phyloP scores from a whole-genome alignment of 1,140 invertebrate genomes.

The Drosophila cardini region DNA sequence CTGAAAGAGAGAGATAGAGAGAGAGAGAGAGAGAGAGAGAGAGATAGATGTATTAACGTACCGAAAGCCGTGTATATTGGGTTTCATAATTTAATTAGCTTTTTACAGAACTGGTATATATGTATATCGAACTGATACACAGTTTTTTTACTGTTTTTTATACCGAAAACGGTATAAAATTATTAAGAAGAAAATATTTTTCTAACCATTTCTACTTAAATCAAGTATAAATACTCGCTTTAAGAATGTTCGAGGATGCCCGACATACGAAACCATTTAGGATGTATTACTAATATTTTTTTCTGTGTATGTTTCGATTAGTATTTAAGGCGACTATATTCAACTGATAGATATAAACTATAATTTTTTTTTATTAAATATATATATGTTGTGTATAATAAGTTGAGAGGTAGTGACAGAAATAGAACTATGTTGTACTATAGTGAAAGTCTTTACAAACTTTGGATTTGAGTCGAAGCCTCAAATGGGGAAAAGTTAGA shows the following conservation, averaged over 20 bases:
- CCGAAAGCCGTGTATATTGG: background rate
- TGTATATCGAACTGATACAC: too few species aligned
- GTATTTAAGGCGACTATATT: constrained; percentile 25
- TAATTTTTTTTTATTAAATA: constrained; percentile 1
- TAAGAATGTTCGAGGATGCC: too few species aligned
- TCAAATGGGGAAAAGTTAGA: constrained; percentile 4
- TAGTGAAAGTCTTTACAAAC: constrained; percentile 7
- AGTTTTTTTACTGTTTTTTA: too few species aligned
- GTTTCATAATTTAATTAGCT: too few species aligned
- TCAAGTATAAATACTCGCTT: too few species aligned
- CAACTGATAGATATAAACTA: constrained; percentile 23
- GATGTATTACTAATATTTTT: constrained; percentile 12
- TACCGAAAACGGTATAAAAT: too few species aligned
- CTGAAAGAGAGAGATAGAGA: constrained; percentile 1
- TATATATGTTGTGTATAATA: constrained; percentile 14
- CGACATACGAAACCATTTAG: constrained; percentile 34
- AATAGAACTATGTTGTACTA: background rate
- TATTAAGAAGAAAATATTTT: too few species aligned
- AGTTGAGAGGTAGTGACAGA: constrained; percentile 29
- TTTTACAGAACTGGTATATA: too few species aligned
- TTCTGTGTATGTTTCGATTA: constrained; percentile 19
- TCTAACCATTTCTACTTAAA: too few species aligned
- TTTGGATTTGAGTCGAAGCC: constrained; percentile 1
- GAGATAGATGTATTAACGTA: background rate
- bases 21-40: background rate